These are phyloP conservation scores for Epinephelus lanceolatus DNA, from an alignment of 2,113 vertebrate genomes.

Conservation along the genomic window DNA sequence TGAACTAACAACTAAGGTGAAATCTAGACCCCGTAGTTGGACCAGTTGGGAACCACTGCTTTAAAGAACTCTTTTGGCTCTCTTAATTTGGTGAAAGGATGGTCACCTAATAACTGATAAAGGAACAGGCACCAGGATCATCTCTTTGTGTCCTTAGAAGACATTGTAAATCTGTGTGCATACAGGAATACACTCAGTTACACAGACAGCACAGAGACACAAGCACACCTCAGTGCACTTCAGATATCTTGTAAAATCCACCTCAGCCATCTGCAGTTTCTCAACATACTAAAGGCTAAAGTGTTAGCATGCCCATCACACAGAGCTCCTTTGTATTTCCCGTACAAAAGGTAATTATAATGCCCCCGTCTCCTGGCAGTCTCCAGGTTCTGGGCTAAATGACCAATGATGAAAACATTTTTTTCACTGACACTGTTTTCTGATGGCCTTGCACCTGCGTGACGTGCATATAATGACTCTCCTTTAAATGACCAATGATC, in stretches of 20 bases:
- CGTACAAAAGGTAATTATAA: background rate
- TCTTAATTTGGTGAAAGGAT: no score
- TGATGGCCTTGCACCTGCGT: no score
- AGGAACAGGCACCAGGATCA: background rate
- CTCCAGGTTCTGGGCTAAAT: background rate
- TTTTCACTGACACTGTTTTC: no score
- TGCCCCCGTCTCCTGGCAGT: background rate
- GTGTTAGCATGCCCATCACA: conserved; percentile 14
- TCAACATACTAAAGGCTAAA: background rate
- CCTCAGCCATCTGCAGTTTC: background rate
- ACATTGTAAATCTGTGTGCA: no score
- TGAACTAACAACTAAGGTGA: no score
- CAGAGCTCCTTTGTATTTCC: background rate
- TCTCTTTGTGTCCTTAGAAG: background rate
- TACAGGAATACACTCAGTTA: no score
- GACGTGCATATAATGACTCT: no score
- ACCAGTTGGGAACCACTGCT: no score
- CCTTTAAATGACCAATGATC: background rate
- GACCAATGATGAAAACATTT: background rate
- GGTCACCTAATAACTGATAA: background rate
- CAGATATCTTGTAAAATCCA: background rate
- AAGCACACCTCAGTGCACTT: background rate
- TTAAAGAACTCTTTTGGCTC: background rate
- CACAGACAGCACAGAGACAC: background rate
- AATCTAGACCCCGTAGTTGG: no score